These are phyloP conservation scores for Salminus brasiliensis DNA, from an alignment of 2,113 vertebrate genomes.

Conservation along the genomic window DNA sequence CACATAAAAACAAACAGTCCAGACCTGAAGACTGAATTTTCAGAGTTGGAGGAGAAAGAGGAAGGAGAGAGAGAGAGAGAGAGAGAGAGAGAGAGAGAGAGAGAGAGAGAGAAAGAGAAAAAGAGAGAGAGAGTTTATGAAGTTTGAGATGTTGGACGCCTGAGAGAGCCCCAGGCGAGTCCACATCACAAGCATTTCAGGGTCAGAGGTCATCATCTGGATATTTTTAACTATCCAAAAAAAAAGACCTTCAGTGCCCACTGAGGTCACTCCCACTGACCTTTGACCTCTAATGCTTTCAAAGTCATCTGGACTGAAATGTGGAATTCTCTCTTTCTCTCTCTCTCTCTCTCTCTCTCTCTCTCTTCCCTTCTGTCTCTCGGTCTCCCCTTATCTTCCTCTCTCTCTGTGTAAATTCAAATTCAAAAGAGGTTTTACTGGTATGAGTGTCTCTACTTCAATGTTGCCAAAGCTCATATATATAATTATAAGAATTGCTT, in stretches of 20 bases:
- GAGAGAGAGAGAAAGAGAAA: background rate
- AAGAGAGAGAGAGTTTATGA: background rate
- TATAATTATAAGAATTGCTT: too few relatives aligned
- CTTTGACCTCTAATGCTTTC: conserved; percentile 65
- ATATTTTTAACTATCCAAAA: conserved; percentile 73
- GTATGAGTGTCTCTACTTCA: too few relatives aligned
- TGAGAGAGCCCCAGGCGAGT: conserved; percentile 57
- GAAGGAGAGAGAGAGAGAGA: background rate
- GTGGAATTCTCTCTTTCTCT: conserved; percentile 47
- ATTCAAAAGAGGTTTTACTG: too few relatives aligned
- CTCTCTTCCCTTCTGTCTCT: conserved; percentile 18
- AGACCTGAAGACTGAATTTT: background rate
- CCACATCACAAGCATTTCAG: conserved; percentile 51
- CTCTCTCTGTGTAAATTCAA: conserved; percentile 17
- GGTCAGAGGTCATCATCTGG: conserved; percentile 77
- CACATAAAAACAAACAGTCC: too few relatives aligned
- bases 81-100: background rate
- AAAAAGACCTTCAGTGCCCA: conserved; percentile 62
- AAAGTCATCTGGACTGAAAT: conserved; percentile 60
- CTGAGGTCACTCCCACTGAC: conserved; percentile 68
- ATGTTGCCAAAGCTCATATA: too few relatives aligned
- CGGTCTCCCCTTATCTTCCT: conserved; percentile 31
- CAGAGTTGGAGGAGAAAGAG: background rate
- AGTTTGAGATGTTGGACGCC: conserved; percentile 42
- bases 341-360: conserved; percentile 23